Base-by-base conservation (phyloP, 53 echinoderm and acorn worm species). In the Holothuria scabra region DNA sequence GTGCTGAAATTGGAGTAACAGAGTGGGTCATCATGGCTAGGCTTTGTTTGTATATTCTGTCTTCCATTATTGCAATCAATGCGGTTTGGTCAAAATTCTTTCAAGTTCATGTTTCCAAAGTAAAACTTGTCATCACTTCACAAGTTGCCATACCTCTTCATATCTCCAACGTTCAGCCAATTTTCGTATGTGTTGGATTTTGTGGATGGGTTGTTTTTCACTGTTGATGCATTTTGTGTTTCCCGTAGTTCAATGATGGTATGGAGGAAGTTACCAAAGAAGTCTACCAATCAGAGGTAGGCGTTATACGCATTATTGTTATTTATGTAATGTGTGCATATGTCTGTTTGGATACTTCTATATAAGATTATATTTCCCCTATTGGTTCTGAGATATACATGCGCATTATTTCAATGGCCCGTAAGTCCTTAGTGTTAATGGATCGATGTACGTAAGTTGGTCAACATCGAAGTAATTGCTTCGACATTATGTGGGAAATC, bases 271-370 rank as follows among this genome's bases (percentile, higher is more conserved):
- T 67, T 31, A 67, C 67, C 32, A 9, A 67, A 5, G 67, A 67
- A 67, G 67, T 67, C 67, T 67, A 67, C 32, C 67, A 67, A 31
- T 67, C 67, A 21, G 67, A 67, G 67, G 67, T 67, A 9, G 67
- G 67, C 28, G 67, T 9, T 0, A 67, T 67, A 13, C 31, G 32
- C 67, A 67, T 13, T 67, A 31, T 29, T 67, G 24, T 30, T 1
- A 26, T 67, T 30, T 31, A 29, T 67, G 16, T 35, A 35, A 35
- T 35, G 35, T 35, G 35, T 35, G 35, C 6, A 35, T 67, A 30
- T 67, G 67, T 67, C 67, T 10, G 67, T 26, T 31, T 67, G 67
- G 67, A 30, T 67, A 67, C 67, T 67, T 60, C 4, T 21, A 22
- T 0, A 25, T 31, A n/a, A n/a, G n/a, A n/a, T n/a, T n/a, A n/a